Conservation (phyloP, 2,797 vertebrate species). For the Hybognathus amarus region DNA sequence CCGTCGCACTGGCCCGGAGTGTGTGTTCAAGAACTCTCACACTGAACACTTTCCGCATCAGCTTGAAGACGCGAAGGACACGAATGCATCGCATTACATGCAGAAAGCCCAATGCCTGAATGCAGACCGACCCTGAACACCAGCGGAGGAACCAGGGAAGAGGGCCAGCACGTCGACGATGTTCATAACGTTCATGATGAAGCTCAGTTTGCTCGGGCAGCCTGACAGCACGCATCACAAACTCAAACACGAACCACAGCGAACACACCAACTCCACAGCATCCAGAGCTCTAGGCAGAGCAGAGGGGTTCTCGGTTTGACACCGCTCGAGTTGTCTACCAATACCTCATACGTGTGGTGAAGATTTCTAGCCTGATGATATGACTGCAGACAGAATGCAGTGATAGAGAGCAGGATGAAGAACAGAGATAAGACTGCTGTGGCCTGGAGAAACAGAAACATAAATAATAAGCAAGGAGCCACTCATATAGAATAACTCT, state of each 20-base stretch:
- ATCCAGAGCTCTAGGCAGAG: too few species aligned
- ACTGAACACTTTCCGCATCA: constrained; percentile 83
- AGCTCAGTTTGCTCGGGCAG: too few species aligned
- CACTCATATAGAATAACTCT: neutral
- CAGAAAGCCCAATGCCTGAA: constrained; percentile 77
- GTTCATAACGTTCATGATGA: too few species aligned
- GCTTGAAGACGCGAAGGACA: constrained; percentile 85
- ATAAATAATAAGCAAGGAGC: neutral
- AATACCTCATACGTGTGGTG: too few species aligned
- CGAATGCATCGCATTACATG: constrained; percentile 84
- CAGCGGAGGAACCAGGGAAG: neutral
- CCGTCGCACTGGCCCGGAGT: constrained; percentile 81
- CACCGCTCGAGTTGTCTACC: too few species aligned
- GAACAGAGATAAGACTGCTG: constrained; percentile 2
- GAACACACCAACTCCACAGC: too few species aligned
- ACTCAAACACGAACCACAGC: too few species aligned
- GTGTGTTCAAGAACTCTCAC: constrained; percentile 83
- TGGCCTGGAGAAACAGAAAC: constrained; percentile 28
- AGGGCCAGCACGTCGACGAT: too few species aligned
- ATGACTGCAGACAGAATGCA: constrained; percentile 5
- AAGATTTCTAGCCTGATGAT: too few species aligned
- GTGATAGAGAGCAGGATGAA: constrained; percentile 39
- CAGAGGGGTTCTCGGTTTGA: too few species aligned
- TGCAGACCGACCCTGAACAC: neutral
- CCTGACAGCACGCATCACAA: too few species aligned